These are phyloP conservation scores for Sebastes jordani DNA, from an alignment of 2,797 vertebrate species.

Conservation along the genomic window DNA sequence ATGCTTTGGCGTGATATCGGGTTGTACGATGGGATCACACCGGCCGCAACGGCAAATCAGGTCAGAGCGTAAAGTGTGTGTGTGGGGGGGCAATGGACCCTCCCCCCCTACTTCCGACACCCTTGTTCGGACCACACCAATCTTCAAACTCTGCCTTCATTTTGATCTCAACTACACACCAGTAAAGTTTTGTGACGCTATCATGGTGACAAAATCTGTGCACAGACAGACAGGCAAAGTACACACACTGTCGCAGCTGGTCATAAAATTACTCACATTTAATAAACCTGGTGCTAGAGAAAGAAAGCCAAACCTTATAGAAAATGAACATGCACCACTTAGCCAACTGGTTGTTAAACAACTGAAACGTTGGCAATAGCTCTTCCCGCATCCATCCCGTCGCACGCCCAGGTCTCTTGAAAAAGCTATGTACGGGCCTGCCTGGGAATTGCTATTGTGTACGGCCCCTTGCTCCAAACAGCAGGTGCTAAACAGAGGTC, in stretches of 20 bases:
- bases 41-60: neutral
- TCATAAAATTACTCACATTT: neutral
- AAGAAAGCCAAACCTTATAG: neutral
- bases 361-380: neutral
- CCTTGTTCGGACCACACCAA: accelerated
- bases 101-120: no score
- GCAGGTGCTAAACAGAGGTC: constrained; percentile 16
- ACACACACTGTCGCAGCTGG: neutral
- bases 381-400: neutral
- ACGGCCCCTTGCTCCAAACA: neutral
- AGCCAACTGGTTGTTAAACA: neutral
- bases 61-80: neutral
- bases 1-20: no score
- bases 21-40: neutral
- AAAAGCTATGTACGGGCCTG: neutral
- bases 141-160: no score
- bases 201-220: neutral
- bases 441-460: neutral
- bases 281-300: neutral
- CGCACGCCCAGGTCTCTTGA: neutral
- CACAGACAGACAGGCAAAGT: neutral
- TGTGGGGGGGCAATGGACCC: no score
- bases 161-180: no score
- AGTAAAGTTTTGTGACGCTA: no score
- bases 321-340: neutral